Base-by-base conservation (phyloP, 2,797 vertebrate species). In the Tangara arthus region DNA sequence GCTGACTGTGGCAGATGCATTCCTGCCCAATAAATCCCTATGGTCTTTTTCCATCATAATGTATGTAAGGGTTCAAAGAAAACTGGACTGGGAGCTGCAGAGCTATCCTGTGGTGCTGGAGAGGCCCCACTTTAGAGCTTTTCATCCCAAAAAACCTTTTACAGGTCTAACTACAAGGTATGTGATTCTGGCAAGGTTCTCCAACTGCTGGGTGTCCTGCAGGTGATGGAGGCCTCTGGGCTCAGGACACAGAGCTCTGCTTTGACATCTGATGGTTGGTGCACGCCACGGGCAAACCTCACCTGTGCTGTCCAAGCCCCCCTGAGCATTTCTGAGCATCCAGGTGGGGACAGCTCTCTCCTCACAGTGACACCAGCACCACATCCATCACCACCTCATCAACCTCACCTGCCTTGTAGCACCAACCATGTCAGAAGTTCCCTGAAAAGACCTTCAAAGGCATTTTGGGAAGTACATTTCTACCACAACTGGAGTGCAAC, bases 241-340 rank as follows among this genome's bases (percentile, higher is more conserved):
- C 27, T 47, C 3, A 19, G 42, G 23, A 37, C 47, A 10, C 18
- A 32, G 47, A 37, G 75, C 24, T 57, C 47, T 11, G 13, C 2
- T 6, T 41, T 28, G 35, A 35, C 0, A 1, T 6, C 0, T 0
- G 2, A 19, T 8, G 11, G 50, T 22, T 9, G 37, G 17, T 5
- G 24, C 4, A 13, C 19, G 8, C 4, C 37, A 13, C 7, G 64
- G 49, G 32, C 49, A 57, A 61, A n/a, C 39, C 69, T 30, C 39
- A 24, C 8, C 10, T 6, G 13, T 4, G 11, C n/a, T 11, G 13
- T 42, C 44, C 20, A 9, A 72, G 11, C 8, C 7, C 27, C 30
- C 5, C 0, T 0, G 0, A 9, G 8, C 0, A 0, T 32, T n/a
- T 42, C 68, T 12, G 22, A 82, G 72, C 71, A 30, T 8, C 57